Evolutionary conservation across 2,888 invertebrate species (phyloP), one percentile per base, ranked within the genome.

Genomic region (Drosophila mayaguana): DNA sequence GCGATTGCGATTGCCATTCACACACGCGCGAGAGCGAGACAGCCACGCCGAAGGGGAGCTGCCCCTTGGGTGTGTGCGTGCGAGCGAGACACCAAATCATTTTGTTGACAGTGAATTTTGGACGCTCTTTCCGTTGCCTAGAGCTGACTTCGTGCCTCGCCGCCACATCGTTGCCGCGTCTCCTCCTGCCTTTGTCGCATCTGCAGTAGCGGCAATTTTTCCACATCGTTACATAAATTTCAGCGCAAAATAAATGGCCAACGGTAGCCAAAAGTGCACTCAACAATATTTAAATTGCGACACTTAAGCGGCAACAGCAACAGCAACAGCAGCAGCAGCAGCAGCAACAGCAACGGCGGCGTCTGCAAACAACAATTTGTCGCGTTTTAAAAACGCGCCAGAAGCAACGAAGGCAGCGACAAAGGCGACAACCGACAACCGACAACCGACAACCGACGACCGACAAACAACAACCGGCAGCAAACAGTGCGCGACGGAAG

Each of bases 181-280:
- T n/a, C 14, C 25, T 9, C 25, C n/a, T 2, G 51, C 36, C 36
- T 3, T 14, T 38, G 32, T 16, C 25, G 45, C 51, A 59, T 59
- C 63, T 72, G 74, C 81, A 86, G 78, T 83, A 88, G 85, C 71
- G 73, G 82, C 79, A 88, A 88, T 79, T 88, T 87, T 87, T 88
- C 87, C 87, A 89, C 88, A 83, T 88, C 89, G 83, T 88, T 83
- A 88, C 89, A 89, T 88, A 89, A 88, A 88, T 88, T 89, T 81
- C 80, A 84, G 70, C 72, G 69, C 59, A 84, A 80, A 83, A 87
- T 89, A 88, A 87, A 87, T 88, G 88, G 75, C 75, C 83, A 88
- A 85, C 84, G 84, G 89, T 89, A 87, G 87, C 88, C 84, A 80
- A 89, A 85, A 88, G 88, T 88, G 81, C 88, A 87, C 84, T 87